Evolutionary conservation across 2,797 vertebrate species (phyloP).

Genomic region (Borostomias antarcticus): DNA sequence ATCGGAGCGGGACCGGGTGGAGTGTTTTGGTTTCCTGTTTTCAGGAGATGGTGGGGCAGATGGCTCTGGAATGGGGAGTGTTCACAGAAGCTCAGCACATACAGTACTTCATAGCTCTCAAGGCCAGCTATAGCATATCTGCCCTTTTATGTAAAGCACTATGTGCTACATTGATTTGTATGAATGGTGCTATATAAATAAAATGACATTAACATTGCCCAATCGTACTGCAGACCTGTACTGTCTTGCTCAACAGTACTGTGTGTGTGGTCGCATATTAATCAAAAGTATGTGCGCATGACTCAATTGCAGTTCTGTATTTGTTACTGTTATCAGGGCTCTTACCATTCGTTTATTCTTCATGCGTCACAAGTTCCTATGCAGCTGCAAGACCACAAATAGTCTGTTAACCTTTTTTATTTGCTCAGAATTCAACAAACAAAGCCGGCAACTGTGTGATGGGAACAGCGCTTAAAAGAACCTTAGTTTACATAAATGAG

Average conservation of each 20-base stretch:
- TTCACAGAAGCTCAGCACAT: conserved; percentile 21
- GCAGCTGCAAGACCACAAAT: conserved; percentile 45
- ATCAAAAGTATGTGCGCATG: too few relatives aligned
- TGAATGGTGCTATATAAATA: too few relatives aligned
- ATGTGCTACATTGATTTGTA: too few relatives aligned
- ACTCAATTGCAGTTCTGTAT: conserved; percentile 45
- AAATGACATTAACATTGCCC: too few relatives aligned
- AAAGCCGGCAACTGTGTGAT: background rate
- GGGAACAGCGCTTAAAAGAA: background rate
- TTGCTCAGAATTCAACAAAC: conserved; percentile 36
- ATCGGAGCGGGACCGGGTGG: conserved; percentile 58
- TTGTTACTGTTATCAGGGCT: conserved; percentile 19
- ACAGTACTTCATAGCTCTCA: background rate
- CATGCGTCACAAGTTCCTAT: conserved; percentile 10
- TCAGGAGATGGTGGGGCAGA: conserved; percentile 60
- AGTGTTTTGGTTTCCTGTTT: conserved; percentile 70
- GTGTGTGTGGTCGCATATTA: conserved; percentile 38
- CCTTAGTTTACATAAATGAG: conserved; percentile 14
- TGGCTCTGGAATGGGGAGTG: conserved; percentile 55
- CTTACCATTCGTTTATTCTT: conserved; percentile 27
- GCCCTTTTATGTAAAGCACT: background rate
- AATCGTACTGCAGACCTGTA: too few relatives aligned
- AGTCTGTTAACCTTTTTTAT: conserved; percentile 25
- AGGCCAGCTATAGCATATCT: background rate
- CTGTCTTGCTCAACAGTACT: conserved; percentile 23